Percentiles rank a stretch among this genome's conserved stretches.
Evolutionary conservation across 2,113 vertebrate species (phyloP).

Genomic region (Silurus glanis): DNA sequence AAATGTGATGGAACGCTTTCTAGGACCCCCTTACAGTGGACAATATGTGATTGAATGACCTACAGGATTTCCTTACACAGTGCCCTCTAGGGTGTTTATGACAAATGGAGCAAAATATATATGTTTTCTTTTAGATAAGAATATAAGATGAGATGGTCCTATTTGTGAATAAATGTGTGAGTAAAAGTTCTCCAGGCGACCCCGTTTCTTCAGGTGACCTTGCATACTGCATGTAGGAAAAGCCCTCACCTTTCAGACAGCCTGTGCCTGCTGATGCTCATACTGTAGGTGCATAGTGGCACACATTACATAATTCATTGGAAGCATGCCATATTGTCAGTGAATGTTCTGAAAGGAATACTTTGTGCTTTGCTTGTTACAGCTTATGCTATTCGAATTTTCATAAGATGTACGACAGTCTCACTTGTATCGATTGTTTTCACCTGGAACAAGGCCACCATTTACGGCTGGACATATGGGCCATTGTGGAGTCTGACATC

Average conservation of each 20-base stretch:
- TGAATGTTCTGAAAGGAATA: neutral
- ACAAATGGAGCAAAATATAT: too few relatives aligned
- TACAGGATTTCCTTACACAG: neutral
- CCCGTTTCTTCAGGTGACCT: neutral
- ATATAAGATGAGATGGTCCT: neutral
- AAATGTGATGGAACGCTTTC: neutral
- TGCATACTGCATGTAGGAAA: neutral
- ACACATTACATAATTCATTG: neutral
- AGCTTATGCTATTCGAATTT: neutral
- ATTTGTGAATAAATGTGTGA: neutral
- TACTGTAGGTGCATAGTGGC: neutral
- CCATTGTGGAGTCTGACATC: conserved; percentile 30
- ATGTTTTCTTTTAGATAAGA: too few relatives aligned
- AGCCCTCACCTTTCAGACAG: neutral
- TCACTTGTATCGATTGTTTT: neutral
- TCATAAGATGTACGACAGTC: neutral
- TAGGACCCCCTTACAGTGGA: neutral
- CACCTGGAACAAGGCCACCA: neutral
- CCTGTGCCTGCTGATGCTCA: neutral
- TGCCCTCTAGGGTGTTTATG: neutral
- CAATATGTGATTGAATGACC: neutral
- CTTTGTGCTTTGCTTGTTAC: neutral
- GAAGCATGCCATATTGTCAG: neutral
- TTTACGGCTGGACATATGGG: conserved; percentile 28
- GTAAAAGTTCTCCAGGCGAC: neutral